Percentiles rank a stretch among this genome's conserved stretches.
Evolutionary conservation across 2,797 vertebrate genomes (phyloP).

Genomic region (Oreortyx pictus): DNA sequence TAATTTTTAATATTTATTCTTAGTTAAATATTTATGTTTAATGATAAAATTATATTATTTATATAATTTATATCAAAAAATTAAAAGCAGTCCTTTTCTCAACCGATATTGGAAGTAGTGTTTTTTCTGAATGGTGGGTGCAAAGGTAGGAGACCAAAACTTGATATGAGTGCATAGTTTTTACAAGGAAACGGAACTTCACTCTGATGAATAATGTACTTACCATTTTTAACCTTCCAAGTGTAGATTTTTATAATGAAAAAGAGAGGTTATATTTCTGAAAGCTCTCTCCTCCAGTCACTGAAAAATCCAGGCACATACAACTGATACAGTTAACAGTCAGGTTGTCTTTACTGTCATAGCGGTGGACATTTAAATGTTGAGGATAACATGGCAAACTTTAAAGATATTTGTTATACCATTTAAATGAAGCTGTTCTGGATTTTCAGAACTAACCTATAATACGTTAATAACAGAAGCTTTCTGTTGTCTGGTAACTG

Average conservation of each 20-base stretch:
- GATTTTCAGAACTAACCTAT: not conserved
- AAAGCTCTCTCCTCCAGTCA: not conserved
- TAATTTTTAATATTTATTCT: no score
- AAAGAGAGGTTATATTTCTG: not conserved
- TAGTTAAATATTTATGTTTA: no score
- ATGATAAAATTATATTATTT: no score
- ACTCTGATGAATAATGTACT: not conserved
- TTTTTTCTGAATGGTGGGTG: not conserved
- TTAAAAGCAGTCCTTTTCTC: not conserved
- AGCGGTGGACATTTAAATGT: not conserved
- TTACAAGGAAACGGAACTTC: not conserved
- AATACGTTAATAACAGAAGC: constrained; percentile 17
- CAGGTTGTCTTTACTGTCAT: not conserved
- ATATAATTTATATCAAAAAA: not conserved
- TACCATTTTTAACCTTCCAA: not conserved
- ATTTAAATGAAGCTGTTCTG: not conserved
- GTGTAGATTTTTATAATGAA: not conserved
- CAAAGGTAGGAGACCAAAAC: not conserved
- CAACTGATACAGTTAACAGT: not conserved
- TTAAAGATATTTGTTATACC: not conserved
- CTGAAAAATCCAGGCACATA: not conserved
- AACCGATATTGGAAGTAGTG: not conserved
- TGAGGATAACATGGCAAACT: fast-evolving
- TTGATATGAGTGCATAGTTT: not conserved
- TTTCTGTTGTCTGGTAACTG: not conserved